Evolutionary conservation across 2,888 invertebrate species (phyloP), one percentile per base, ranked within the genome.

Genomic region (Megastigmus dorsalis): DNA sequence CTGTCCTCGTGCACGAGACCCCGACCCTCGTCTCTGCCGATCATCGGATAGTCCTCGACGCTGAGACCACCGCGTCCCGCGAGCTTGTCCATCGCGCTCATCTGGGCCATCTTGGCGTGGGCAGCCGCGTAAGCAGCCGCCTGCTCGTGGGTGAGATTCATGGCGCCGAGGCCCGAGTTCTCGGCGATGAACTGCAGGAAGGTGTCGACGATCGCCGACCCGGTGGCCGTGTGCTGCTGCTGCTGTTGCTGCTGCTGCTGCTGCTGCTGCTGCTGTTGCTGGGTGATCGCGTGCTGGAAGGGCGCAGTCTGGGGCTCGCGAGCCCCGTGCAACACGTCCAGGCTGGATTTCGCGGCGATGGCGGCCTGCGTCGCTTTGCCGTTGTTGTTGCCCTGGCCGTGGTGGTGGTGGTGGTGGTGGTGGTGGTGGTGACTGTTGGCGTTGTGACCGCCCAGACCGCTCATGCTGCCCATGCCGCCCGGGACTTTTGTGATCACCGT

Each of bases 131-230:
- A 83, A 0, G 88, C 88, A 0, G 90, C 90, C 1, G 92, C 92
- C 81, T 93, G 93, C 76, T 93, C 93, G 57, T 92, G 90, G 78
- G 91, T 90, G 86, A 93, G 90, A 10, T 91, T 75, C 71, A 43
- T 85, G 83, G 89, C 90, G 86, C 89, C 90, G 85, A 93, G 92
- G 76, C 93, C 92, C 62, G 94, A 93, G 84, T 94, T 95, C 86
- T 96, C 95, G 1, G 95, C 94, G 83, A 96, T 95, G 83, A 95
- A 93, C 87, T 96, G 96, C 76, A 96, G 90, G 86, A 96, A 96
- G 13, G 96, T 96, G 87, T 96, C 96, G 76, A 96, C 89, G 70
- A 96, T 91, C 2, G 95, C 73, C 26, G 75, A 75, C 28, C 69
- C 69, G 3, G 71, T 65, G 3, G 94, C 94, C 52, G 94, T 85